Evolutionary conservation across 2,888 invertebrate genomes (phyloP), one percentile per base, ranked within the genome.

Genomic region (Saturnia pavonia): DNA sequence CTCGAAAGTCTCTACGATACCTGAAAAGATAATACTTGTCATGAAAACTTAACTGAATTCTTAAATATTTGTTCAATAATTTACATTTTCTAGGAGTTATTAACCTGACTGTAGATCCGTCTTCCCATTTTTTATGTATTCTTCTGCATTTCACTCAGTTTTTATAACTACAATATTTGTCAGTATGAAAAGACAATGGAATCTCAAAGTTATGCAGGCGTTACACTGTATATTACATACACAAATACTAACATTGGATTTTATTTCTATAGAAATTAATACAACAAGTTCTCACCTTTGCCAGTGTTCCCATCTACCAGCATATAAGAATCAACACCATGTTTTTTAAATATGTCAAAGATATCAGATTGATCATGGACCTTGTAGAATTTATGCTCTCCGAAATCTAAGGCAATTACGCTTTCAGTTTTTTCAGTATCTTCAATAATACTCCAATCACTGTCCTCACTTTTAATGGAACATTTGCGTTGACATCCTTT

Each of bases 281-380:
- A 22, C 7, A 19, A 65, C 4, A 16, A 14, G 27, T 0, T 34
- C 69, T 72, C 86, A 96, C 97, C 97, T 89, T 95, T 96, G 1
- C 95, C 96, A 8, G 96, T 96, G 80, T 96, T 96, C 1, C 96
- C 96, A 74, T 96, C 96, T 0, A 96, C 92, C 45, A 96, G 82
- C 84, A 95, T 91, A 79, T 95, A 95, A 16, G 91, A 90, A 70
- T 92, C 87, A 12, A 87, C 77, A 0, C 94, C 91, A 72, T 93
- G 81, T 68, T 84, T 85, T 1, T 82, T 75, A 27, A 95, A 87
- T 42, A 94, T 77, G 40, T 87, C 80, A 84, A 95, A 95, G 51
- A 95, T 87, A 51, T 92, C 88, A 16, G 88, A 82, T 12, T 94
- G 80, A 6, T 89, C 82, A 67, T 85, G 88, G 1, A 95, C 94